phyloP scores from a whole-genome alignment of 2,113 vertebrate species.

The Engraulis encrasicolus region DNA sequence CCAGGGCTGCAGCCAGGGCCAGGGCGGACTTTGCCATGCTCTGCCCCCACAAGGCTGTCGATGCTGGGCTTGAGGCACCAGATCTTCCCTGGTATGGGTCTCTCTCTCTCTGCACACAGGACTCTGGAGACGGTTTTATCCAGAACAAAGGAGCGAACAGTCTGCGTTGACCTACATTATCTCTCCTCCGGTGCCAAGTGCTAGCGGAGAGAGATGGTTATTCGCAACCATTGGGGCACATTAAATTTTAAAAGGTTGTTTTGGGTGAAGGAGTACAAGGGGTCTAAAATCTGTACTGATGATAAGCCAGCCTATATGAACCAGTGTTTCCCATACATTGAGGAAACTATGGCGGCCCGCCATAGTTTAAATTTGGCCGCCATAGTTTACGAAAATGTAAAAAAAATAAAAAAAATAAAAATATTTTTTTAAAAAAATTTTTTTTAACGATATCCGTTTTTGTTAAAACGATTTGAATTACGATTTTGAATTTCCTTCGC shows the following conservation, averaged over 20 bases:
- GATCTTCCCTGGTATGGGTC: neutral
- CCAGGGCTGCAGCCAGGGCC: neutral
- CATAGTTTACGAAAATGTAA: too few relatives aligned
- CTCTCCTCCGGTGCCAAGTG: neutral
- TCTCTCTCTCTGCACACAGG: neutral
- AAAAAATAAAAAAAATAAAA: neutral
- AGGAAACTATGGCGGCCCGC: too few relatives aligned
- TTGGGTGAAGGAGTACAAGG: neutral
- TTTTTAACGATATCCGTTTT: too few relatives aligned
- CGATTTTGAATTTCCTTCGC: too few relatives aligned
- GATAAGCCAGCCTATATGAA: too few relatives aligned
- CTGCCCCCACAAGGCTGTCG: neutral
- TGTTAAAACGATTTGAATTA: too few relatives aligned
- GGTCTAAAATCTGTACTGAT: neutral
- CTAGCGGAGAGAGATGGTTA: neutral
- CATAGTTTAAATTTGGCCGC: too few relatives aligned
- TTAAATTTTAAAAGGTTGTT: neutral
- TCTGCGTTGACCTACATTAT: constrained; percentile 13
- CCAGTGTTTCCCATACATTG: too few relatives aligned
- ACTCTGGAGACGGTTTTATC: neutral
- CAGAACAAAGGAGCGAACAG: constrained; percentile 12
- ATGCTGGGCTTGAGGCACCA: neutral
- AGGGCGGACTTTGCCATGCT: neutral
- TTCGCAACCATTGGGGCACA: constrained; percentile 6
- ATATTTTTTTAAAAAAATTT: neutral